Percentiles rank a stretch among this genome's conserved stretches.
Conservation (phyloP, 2,113 vertebrate species). For the Platysternon megacephalum region DNA sequence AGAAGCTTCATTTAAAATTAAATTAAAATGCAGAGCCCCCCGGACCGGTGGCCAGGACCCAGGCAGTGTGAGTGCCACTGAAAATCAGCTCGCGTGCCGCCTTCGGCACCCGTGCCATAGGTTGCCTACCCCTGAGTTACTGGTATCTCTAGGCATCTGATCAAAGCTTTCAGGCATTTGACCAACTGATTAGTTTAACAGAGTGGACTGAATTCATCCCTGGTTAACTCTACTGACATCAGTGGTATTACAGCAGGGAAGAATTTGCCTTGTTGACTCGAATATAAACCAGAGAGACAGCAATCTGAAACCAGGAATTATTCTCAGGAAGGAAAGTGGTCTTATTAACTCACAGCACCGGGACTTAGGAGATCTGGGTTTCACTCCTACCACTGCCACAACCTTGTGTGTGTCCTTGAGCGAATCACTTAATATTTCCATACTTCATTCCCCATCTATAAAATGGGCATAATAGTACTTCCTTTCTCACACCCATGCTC, state of each 20-base stretch:
- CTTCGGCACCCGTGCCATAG: no score
- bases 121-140: no score
- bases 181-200: background rate
- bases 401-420: slow-evolving; percentile 11
- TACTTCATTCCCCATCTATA: background rate
- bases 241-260: background rate
- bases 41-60: no score
- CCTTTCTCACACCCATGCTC: background rate
- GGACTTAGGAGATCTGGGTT: background rate
- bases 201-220: background rate
- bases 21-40: no score
- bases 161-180: background rate
- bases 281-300: background rate
- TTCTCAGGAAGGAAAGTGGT: background rate
- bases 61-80: no score
- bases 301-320: background rate
- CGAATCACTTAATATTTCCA: background rate
- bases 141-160: accelerated
- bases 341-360: background rate
- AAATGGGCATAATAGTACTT: background rate
- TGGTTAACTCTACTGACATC: background rate
- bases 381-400: background rate
- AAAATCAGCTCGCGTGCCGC: no score
- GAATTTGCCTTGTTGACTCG: background rate
- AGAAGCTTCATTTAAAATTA: no score